Base-by-base conservation (phyloP, 2,888 invertebrate genomes). In the Epinotia demarniana region DNA sequence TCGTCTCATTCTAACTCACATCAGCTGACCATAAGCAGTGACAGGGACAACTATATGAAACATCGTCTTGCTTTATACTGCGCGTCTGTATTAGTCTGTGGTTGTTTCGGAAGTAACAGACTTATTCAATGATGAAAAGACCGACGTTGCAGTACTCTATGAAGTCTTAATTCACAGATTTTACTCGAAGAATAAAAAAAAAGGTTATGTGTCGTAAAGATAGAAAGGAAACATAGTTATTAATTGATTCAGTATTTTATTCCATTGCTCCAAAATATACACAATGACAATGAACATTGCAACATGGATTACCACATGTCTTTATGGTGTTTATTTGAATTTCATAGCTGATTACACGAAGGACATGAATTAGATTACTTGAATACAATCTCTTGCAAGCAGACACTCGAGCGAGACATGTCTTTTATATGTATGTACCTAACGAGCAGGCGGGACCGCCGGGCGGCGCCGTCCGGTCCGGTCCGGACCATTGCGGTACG, bases 251-350 rank as follows among this genome's bases (percentile, higher is more conserved):
- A 92, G 90, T 92, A 92, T 93, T 94, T 93, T 92, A 93, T 92
- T 93, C 86, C 92, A 92, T 92, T 92, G 92, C 88, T 92, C 89
- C 92, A 93, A 93, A 93, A 94, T 94, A 93, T 93, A 94, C 93
- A 94, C 92, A 93, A 91, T 88, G 93, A 93, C 92, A 90, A 75
- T 75, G 75, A 89, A 86, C 87, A 91, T 88, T 86, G 90, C 87
- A 89, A 90, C 86, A 85, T 90, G 90, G 88, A 87, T 87, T 83
- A 86, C 89, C 91, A 91, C 84, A 90, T 91, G 92, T 92, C 92
- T 92, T 92, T 90, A 85, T 88, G 87, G 89, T 90, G 87, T 90
- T 89, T 88, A 89, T 87, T 90, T 89, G 86, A 90, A 90, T 90
- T 92, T 87, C 77, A 92, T 89, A 93, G 91, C 88, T 87, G 92